These are phyloP conservation scores for Parelbella ahira DNA, from an alignment of 2,888 invertebrate species.

Conservation along the genomic window DNA sequence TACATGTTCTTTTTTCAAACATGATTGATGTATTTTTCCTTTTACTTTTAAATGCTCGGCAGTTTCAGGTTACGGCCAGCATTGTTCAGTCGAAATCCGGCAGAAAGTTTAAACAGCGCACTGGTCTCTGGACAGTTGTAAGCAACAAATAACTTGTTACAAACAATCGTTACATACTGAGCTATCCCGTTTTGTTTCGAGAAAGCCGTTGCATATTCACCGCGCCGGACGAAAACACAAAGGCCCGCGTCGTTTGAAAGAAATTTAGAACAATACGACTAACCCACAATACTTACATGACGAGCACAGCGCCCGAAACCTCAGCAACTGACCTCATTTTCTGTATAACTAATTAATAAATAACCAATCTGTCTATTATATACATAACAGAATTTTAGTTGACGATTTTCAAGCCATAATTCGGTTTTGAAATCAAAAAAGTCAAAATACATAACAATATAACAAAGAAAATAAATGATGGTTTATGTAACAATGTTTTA, in stretches of 20 bases:
- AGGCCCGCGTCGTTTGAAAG: slow-evolving; percentile 44
- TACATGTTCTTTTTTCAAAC: neutral
- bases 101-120: slow-evolving; percentile 46
- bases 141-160: slow-evolving; percentile 35
- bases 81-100: slow-evolving; percentile 46
- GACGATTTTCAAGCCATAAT: no score
- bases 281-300: slow-evolving; percentile 15
- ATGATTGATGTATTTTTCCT: slow-evolving; percentile 6
- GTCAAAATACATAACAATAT: no score
- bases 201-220: slow-evolving; percentile 65
- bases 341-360: no score
- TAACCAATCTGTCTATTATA: no score
- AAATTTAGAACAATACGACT: slow-evolving; percentile 48
- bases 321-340: slow-evolving; percentile 1
- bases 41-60: slow-evolving; percentile 29
- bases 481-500: no score
- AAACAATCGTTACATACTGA: no score
- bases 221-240: slow-evolving; percentile 37
- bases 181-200: slow-evolving; percentile 43
- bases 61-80: slow-evolving; percentile 40
- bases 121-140: slow-evolving; percentile 34
- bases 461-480: no score
- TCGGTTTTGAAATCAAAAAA: no score
- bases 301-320: slow-evolving; percentile 7
- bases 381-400: no score